These are phyloP conservation scores for Porites lutea DNA, from an alignment of 64 coral and sea anemone species.

Conservation along the genomic window DNA sequence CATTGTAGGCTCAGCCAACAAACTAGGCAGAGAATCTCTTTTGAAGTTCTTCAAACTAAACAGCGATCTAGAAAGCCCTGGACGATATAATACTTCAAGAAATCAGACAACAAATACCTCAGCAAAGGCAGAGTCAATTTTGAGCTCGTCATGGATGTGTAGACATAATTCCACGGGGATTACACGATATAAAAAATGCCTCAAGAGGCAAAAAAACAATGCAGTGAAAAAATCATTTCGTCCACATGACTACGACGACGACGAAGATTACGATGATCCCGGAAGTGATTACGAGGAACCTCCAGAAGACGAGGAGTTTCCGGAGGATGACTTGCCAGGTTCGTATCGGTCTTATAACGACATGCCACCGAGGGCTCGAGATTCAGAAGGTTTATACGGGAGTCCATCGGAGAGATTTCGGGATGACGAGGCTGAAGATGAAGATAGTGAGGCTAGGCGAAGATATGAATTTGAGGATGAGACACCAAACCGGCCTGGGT, in stretches of 20 bases:
- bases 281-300: background rate
- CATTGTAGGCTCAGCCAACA: background rate
- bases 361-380: background rate
- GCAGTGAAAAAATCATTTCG: slow-evolving; percentile 38
- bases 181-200: background rate
- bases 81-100: background rate
- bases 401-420: background rate
- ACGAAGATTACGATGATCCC: slow-evolving; percentile 33
- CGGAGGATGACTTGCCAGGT: slow-evolving; percentile 6
- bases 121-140: background rate
- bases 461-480: background rate
- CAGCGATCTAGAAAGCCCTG: background rate
- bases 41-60: slow-evolving; percentile 35
- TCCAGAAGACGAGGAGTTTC: slow-evolving; percentile 15
- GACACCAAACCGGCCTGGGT: slow-evolving; percentile 9
- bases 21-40: background rate
- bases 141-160: background rate
- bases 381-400: background rate
- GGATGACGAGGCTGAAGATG: background rate
- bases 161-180: background rate
- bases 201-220: background rate
- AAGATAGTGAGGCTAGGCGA: background rate
- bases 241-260: slow-evolving; percentile 17
- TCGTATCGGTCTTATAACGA: slow-evolving; percentile 12
- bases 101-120: background rate